Conservation (phyloP, 2,797 vertebrate genomes). For the Sebastes minor region DNA sequence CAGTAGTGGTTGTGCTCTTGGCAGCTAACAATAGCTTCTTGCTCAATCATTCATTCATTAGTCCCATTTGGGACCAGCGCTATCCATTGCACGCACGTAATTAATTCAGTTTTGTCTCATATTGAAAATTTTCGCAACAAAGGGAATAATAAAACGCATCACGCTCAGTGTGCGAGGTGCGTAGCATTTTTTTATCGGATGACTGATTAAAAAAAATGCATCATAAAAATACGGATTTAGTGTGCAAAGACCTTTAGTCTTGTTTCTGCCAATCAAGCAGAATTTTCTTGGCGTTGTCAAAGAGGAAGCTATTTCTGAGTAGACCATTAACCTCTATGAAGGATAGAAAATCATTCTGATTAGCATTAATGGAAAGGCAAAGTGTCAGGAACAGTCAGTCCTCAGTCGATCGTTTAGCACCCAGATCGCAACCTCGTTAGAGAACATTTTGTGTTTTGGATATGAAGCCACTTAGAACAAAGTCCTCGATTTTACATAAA, state of each 20-base stretch:
- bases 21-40: too few species aligned
- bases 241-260: not conserved
- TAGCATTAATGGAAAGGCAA: not conserved
- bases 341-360: not conserved
- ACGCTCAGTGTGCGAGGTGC: too few species aligned
- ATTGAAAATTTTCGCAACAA: too few species aligned
- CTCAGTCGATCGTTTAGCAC: not conserved
- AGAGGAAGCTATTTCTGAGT: not conserved
- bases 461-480: conserved; percentile 14
- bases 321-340: not conserved
- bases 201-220: too few species aligned
- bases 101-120: too few species aligned
- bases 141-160: too few species aligned
- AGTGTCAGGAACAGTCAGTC: conserved; percentile 26
- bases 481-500: conserved; percentile 13
- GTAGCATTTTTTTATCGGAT: too few species aligned
- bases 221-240: too few species aligned
- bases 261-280: not conserved
- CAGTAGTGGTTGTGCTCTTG: too few species aligned
- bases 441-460: conserved; percentile 35
- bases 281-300: not conserved
- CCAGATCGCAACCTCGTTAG: conserved; percentile 8
- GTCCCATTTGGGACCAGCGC: too few species aligned
- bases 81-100: too few species aligned
- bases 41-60: too few species aligned